These are phyloP conservation scores for Todus mexicanus DNA, from an alignment of 2,797 vertebrate genomes.

Conservation along the genomic window DNA sequence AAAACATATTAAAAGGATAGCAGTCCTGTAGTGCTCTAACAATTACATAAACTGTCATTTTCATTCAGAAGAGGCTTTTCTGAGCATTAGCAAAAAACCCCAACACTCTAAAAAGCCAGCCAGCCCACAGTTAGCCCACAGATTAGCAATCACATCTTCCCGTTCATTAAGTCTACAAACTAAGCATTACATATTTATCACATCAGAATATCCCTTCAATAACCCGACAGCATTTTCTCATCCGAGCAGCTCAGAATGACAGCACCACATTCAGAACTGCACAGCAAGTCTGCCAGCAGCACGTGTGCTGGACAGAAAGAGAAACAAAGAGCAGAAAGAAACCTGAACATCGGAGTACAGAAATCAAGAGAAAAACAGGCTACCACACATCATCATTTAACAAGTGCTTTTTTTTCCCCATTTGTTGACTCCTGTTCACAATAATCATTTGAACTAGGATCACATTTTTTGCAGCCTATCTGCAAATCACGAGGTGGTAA, in stretches of 20 bases:
- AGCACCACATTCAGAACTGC: neutral
- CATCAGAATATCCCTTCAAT: neutral
- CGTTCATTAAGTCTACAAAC: neutral
- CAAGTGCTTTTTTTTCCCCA: neutral
- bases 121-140: neutral
- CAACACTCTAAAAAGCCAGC: neutral
- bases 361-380: neutral
- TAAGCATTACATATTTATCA: neutral
- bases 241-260: neutral
- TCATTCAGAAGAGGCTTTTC: neutral
- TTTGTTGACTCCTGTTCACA: neutral
- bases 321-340: slow-evolving; percentile 62
- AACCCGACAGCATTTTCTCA: neutral
- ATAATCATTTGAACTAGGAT: neutral
- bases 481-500: neutral
- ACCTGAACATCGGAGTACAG: neutral
- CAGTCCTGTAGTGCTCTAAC: neutral
- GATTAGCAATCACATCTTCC: neutral
- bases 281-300: slow-evolving; percentile 10
- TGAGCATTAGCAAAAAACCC: neutral
- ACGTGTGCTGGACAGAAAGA: slow-evolving; percentile 31
- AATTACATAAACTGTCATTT: neutral
- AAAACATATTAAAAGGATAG: neutral
- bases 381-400: neutral
- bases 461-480: neutral